These are phyloP conservation scores for Psittacula derbiana DNA, from an alignment of 2,797 vertebrate genomes.

Conservation along the genomic window DNA sequence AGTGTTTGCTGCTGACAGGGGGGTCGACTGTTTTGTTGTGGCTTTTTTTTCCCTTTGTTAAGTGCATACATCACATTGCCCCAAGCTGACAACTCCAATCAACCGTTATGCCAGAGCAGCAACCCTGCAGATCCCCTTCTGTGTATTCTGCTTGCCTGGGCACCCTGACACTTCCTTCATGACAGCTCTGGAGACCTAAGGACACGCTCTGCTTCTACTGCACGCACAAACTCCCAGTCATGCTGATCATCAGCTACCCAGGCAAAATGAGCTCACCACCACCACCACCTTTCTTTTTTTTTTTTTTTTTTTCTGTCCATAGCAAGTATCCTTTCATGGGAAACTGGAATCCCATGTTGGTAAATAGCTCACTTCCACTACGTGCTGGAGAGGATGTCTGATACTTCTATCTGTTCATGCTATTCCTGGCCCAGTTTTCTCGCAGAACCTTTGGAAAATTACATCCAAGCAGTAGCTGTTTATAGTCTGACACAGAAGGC, in stretches of 20 bases:
- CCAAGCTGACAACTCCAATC: conserved; percentile 47
- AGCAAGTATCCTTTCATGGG: conserved; percentile 3
- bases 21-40: not conserved
- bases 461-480: not conserved
- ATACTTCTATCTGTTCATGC: conserved; percentile 19
- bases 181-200: conserved; percentile 49
- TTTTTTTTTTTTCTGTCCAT: not conserved
- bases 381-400: not conserved
- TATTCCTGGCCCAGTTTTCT: not conserved
- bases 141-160: conserved; percentile 58
- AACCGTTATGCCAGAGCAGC: not conserved
- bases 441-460: conserved; percentile 4
- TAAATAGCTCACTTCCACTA: conserved; percentile 10
- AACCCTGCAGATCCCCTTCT: conserved; percentile 45
- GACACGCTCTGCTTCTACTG: not conserved
- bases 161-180: conserved; percentile 18
- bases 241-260: not conserved
- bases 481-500: not conserved
- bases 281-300: too few relatives aligned
- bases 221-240: not conserved
- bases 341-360: not conserved
- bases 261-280: not conserved
- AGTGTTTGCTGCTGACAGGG: not conserved
- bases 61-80: conserved; percentile 24
- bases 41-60: not conserved